Percentiles rank a stretch among this genome's conserved stretches.
These are phyloP conservation scores for Oegoconia quadripuncta DNA, from an alignment of 2,888 invertebrate species.

Conservation along the genomic window DNA sequence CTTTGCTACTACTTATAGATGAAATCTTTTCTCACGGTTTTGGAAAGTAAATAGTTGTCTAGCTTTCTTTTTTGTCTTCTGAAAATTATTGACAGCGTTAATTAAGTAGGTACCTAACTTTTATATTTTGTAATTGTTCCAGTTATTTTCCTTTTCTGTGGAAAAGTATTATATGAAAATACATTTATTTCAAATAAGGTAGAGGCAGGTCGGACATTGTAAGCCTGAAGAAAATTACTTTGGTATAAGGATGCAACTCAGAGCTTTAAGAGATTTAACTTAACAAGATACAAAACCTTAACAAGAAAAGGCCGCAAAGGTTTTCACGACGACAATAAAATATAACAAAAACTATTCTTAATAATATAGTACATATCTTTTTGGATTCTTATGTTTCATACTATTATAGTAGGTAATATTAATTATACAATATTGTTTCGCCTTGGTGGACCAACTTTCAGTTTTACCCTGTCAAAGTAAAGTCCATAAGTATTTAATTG, in stretches of 20 bases:
- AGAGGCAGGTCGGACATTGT: too few species aligned
- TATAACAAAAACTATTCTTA: too few species aligned
- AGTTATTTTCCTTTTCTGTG: background rate
- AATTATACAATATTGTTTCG: background rate
- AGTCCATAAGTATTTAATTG: conserved; percentile 39
- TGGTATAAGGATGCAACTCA: too few species aligned
- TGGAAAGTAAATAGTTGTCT: conserved; percentile 56
- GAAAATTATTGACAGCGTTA: conserved; percentile 25
- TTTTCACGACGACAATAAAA: too few species aligned
- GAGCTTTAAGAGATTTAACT: too few species aligned
- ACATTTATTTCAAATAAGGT: too few species aligned
- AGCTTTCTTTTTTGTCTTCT: conserved; percentile 52
- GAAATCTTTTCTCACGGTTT: conserved; percentile 68
- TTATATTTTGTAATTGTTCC: conserved; percentile 22
- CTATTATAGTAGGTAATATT: background rate
- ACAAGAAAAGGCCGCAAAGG: too few species aligned
- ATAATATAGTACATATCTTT: background rate
- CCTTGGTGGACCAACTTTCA: conserved; percentile 11
- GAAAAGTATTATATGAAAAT: too few species aligned
- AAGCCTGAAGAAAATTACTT: too few species aligned
- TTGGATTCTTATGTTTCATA: background rate
- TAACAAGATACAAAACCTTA: too few species aligned
- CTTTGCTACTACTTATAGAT: conserved; percentile 14
- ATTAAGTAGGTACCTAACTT: background rate
- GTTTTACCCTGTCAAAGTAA: conserved; percentile 9